These are phyloP conservation scores for Toxonevra muliebris DNA, from an alignment of 2,888 invertebrate genomes.

Conservation along the genomic window DNA sequence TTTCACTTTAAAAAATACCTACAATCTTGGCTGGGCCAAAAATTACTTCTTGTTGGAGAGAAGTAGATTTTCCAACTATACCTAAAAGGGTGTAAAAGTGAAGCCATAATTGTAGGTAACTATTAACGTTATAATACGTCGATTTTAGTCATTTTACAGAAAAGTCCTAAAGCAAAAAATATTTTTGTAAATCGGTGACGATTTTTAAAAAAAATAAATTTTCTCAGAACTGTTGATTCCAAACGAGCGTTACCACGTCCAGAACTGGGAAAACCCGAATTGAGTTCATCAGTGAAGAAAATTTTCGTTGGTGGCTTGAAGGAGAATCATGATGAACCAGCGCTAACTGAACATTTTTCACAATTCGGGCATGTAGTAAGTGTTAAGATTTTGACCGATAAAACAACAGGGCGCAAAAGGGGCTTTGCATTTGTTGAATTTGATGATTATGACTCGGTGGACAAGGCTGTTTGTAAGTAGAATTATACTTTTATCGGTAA, in stretches of 20 bases:
- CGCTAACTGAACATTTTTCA: constrained; percentile 54
- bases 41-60: no score
- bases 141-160: no score
- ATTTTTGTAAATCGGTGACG: no score
- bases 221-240: constrained; percentile 55
- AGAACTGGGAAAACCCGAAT: constrained; percentile 49
- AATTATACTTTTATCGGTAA: background rate
- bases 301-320: constrained; percentile 60
- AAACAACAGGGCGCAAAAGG: constrained; percentile 58
- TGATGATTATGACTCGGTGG: constrained; percentile 55
- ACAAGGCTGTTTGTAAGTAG: constrained; percentile 57
- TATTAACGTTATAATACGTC: no score
- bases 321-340: constrained; percentile 56
- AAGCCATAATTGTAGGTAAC: no score
- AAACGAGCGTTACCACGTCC: constrained; percentile 58
- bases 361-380: constrained; percentile 54
- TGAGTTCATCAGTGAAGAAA: constrained; percentile 51
- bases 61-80: no score
- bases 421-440: constrained; percentile 61
- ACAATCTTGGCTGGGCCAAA: no score
- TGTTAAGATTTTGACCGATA: constrained; percentile 57
- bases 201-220: background rate
- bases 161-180: no score
- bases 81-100: no score
- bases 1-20: no score